Evolutionary conservation across 2,797 vertebrate genomes (phyloP).

Genomic region (Chaenodraco wilsoni): DNA sequence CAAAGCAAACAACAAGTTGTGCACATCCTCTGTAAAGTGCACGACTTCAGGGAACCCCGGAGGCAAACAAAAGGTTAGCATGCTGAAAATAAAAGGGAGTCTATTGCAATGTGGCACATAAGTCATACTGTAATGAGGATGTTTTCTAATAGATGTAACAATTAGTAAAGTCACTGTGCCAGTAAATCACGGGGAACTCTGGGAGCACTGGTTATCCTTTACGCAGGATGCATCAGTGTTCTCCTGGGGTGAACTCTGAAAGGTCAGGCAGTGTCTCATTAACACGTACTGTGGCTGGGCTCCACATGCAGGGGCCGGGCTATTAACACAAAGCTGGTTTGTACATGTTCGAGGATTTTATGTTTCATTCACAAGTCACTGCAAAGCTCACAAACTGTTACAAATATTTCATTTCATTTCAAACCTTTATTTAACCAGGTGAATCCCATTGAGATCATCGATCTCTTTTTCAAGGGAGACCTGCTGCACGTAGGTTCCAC

Average conservation of each 20-base stretch:
- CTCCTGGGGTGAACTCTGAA: slow-evolving; percentile 80
- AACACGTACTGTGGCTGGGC: slow-evolving; percentile 54
- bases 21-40: slow-evolving; percentile 24
- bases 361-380: slow-evolving; percentile 18
- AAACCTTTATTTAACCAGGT: too few relatives aligned
- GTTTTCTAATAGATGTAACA: slow-evolving; percentile 80
- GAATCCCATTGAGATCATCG: too few relatives aligned
- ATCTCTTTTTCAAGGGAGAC: too few relatives aligned
- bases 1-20: slow-evolving; percentile 32
- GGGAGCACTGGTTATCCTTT: slow-evolving; percentile 73
- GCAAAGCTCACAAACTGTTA: neutral
- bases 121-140: slow-evolving; percentile 72
- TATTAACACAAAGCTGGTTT: slow-evolving; percentile 33
- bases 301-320: slow-evolving; percentile 47
- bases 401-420: neutral
- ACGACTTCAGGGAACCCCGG: slow-evolving; percentile 49
- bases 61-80: slow-evolving; percentile 68
- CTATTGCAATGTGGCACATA: slow-evolving; percentile 54
- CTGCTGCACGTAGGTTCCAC: too few relatives aligned
- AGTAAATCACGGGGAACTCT: slow-evolving; percentile 75
- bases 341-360: neutral
- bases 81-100: slow-evolving; percentile 61
- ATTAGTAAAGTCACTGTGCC: slow-evolving; percentile 75
- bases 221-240: slow-evolving; percentile 76
- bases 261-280: slow-evolving; percentile 81